Conservation (phyloP, 2,888 invertebrate species). For the Netelia virgata region DNA sequence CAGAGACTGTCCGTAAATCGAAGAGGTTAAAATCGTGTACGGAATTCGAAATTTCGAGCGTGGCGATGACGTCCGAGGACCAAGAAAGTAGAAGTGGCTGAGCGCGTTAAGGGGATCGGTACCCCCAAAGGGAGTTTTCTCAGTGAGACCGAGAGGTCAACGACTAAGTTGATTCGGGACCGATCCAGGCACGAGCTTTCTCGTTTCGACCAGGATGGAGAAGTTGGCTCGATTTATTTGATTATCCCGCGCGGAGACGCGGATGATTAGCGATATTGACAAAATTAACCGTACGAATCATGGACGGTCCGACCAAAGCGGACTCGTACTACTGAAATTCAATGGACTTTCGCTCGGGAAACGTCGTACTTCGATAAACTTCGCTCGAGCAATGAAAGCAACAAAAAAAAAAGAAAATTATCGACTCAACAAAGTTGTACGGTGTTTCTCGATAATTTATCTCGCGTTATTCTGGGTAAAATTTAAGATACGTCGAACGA, state of each 20-base stretch:
- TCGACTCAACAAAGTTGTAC: background rate
- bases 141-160: slow-evolving; percentile 42
- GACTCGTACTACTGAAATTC: slow-evolving; percentile 30
- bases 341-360: background rate
- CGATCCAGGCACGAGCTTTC: slow-evolving; percentile 12
- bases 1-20: too few relatives aligned
- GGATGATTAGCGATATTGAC: slow-evolving; percentile 80
- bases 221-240: slow-evolving; percentile 78
- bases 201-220: slow-evolving; percentile 53
- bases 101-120: background rate
- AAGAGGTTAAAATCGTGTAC: background rate
- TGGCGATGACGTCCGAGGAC: slow-evolving; percentile 12
- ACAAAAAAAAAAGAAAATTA: background rate
- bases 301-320: slow-evolving; percentile 21
- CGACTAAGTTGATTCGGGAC: slow-evolving; percentile 52
- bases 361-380: slow-evolving; percentile 23
- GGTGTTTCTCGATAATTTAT: background rate
- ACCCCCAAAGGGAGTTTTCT: slow-evolving; percentile 23
- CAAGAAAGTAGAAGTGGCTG: background rate
- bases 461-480: background rate
- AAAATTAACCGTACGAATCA: slow-evolving; percentile 74
- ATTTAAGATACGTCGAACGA: background rate
- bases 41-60: slow-evolving; percentile 19
- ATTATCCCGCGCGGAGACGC: slow-evolving; percentile 72
- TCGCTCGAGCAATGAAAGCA: background rate